Percentiles rank a stretch among this genome's conserved stretches.
Conservation (phyloP, 2,888 invertebrate genomes). For the Mechanitis mazaeus region DNA sequence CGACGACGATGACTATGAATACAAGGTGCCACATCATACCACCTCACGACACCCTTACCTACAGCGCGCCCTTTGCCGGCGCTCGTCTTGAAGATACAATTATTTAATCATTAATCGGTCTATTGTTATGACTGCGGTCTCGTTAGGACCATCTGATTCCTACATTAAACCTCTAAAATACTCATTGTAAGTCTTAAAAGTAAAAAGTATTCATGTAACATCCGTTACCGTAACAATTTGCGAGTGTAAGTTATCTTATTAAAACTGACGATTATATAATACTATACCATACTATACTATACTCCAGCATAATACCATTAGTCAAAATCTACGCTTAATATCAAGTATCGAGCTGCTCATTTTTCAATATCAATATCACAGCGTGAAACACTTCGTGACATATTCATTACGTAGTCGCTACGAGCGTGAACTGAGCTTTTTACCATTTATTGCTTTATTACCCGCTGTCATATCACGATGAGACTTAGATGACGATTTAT, state of each 20-base stretch:
- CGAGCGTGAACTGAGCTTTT: conserved; percentile 27
- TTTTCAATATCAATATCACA: conserved; percentile 54
- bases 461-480: background rate
- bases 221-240: too few species aligned
- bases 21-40: conserved; percentile 47
- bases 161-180: too few species aligned
- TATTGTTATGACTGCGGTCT: conserved; percentile 37
- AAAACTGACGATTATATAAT: background rate
- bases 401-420: conserved; percentile 56
- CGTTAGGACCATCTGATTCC: too few species aligned
- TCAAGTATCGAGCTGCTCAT: conserved; percentile 51
- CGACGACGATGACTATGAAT: conserved; percentile 47
- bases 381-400: conserved; percentile 49
- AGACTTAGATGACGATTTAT: background rate
- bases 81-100: conserved; percentile 39
- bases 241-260: background rate
- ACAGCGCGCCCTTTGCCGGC: conserved; percentile 32
- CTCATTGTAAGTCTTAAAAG: too few species aligned
- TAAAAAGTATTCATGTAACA: too few species aligned
- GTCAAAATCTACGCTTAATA: conserved; percentile 52
- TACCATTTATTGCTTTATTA: conserved; percentile 46
- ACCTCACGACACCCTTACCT: conserved; percentile 38
- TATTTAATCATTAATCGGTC: too few species aligned
- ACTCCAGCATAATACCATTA: conserved; percentile 7
- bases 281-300: background rate